Conservation (phyloP, 2,888 invertebrate species). For the Lordiphosa fenestrarum region DNA sequence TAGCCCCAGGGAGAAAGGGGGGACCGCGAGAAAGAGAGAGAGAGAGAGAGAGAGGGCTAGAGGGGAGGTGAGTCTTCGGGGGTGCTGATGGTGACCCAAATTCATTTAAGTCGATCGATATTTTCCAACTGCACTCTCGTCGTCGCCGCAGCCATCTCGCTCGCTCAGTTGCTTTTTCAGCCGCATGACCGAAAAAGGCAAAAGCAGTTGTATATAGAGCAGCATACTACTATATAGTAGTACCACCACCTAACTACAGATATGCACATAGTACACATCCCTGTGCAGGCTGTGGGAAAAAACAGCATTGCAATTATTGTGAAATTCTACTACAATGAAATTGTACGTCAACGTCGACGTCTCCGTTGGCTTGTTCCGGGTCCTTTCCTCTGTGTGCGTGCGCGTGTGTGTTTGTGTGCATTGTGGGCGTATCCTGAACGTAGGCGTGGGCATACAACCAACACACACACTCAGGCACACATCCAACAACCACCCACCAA, state of each 20-base stretch:
- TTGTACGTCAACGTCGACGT: slow-evolving; percentile 45
- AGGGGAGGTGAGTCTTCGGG: slow-evolving; percentile 1
- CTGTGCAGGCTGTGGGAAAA: slow-evolving; percentile 24
- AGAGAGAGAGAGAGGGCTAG: not conserved
- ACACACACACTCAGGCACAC: slow-evolving; percentile 5
- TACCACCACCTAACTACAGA: slow-evolving; percentile 24
- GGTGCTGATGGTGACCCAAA: slow-evolving; percentile 56
- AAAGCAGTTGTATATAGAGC: slow-evolving; percentile 60
- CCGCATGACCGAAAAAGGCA: slow-evolving; percentile 61
- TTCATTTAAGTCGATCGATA: slow-evolving; percentile 74
- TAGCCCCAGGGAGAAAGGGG: slow-evolving; percentile 20
- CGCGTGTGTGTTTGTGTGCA: slow-evolving; percentile 27
- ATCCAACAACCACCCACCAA: slow-evolving; percentile 14
- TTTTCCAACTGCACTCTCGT: slow-evolving; percentile 46
- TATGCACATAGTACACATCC: slow-evolving; percentile 20
- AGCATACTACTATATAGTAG: slow-evolving; percentile 64
- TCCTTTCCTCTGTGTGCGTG: slow-evolving; percentile 24
- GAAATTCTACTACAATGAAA: slow-evolving; percentile 72
- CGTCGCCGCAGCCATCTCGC: slow-evolving; percentile 18
- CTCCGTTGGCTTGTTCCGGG: slow-evolving; percentile 16
- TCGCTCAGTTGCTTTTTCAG: slow-evolving; percentile 9
- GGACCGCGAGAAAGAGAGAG: not conserved
- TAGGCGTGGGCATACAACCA: slow-evolving; percentile 23
- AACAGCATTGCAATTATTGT: slow-evolving; percentile 63
- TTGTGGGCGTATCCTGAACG: slow-evolving; percentile 17